Conservation (phyloP, 1,140 invertebrate genomes). For the Drosophila sucinea region DNA sequence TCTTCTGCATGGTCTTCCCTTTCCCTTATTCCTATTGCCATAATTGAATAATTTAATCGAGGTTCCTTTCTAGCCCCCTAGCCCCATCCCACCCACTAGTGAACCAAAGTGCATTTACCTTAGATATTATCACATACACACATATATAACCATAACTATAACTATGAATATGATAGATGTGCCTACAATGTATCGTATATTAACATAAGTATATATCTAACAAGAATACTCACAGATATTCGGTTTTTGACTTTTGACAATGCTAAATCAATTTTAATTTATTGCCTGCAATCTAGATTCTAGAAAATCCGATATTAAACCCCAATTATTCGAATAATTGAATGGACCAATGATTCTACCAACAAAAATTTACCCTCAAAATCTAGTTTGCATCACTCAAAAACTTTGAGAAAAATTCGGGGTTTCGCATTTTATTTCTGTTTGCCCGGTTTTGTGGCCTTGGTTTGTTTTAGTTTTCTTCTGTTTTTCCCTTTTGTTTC, state of each 20-base stretch:
- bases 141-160: constrained; percentile 15
- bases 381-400: background rate
- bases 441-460: background rate
- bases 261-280: constrained; percentile 51
- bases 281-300: constrained; percentile 53
- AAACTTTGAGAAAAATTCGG: constrained; percentile 7
- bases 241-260: constrained; percentile 44
- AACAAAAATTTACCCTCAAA: background rate
- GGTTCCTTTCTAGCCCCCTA: background rate
- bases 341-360: too few species aligned
- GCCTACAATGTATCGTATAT: constrained; percentile 16
- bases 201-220: constrained; percentile 5
- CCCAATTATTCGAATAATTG: constrained; percentile 8
- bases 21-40: background rate
- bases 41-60: background rate
- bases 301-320: constrained; percentile 3
- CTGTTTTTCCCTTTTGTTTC: background rate
- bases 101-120: constrained; percentile 16
- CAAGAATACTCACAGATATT: constrained; percentile 43
- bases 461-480: background rate
- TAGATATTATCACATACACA: constrained; percentile 23
- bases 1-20: constrained; percentile 50
- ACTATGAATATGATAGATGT: constrained; percentile 15
- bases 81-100: background rate
- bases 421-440: background rate